Conservation (phyloP, 2,113 vertebrate genomes). For the Hydrochoerus hydrochaeris region DNA sequence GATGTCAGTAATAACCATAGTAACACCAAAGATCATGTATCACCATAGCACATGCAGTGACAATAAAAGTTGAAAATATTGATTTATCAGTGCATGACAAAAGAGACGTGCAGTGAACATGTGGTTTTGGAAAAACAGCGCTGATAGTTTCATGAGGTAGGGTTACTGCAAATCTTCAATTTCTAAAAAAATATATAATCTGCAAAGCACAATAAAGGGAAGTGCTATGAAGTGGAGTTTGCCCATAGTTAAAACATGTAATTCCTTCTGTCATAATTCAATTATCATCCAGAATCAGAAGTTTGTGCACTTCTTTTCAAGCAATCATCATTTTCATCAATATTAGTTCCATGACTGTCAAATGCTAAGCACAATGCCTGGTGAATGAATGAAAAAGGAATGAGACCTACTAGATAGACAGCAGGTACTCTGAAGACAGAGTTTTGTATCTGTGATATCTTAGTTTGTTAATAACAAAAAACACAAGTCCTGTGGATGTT, state of each 20-base stretch:
- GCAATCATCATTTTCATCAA: not conserved
- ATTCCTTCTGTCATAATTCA: not conserved
- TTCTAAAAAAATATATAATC: not conserved
- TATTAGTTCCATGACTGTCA: not conserved
- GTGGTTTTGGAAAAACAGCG: not conserved
- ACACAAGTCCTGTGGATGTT: not conserved
- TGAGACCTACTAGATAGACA: not conserved
- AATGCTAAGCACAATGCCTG: not conserved
- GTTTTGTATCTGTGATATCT: not conserved
- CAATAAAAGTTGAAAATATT: not conserved
- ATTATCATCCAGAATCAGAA: not conserved
- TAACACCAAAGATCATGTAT: not conserved
- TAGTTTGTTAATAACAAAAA: not conserved
- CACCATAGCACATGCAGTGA: not conserved
- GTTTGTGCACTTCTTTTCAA: not conserved
- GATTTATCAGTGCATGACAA: not conserved
- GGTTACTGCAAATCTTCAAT: not conserved
- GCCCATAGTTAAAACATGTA: not conserved
- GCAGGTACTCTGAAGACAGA: not conserved
- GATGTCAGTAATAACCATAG: not conserved
- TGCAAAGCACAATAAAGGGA: not conserved
- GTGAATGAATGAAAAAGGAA: not conserved
- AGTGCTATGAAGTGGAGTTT: not conserved
- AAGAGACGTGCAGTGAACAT: not conserved
- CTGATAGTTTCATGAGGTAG: no score